phyloP scores from a whole-genome alignment of 2,113 vertebrate species.

The Antechinus flavipes region DNA sequence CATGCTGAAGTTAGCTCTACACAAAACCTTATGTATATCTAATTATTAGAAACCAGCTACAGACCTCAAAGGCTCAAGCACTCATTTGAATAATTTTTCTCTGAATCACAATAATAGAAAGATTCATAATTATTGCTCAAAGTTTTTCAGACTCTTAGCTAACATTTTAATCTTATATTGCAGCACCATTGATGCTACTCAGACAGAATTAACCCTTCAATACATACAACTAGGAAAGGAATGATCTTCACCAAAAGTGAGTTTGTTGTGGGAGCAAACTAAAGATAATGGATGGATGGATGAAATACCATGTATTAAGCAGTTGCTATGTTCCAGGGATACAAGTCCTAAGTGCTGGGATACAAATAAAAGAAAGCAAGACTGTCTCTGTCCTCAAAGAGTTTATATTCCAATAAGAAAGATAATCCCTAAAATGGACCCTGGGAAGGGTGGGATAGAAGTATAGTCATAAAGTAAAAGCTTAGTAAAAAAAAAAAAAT shows the following conservation, averaged over 20 bases:
- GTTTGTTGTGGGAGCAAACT: conserved; percentile 7
- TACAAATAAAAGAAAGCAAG: too few relatives aligned
- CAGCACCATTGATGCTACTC: conserved; percentile 50
- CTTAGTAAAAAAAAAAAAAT: background rate
- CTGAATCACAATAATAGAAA: conserved; percentile 65
- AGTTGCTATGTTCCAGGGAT: background rate
- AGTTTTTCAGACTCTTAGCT: conserved; percentile 67
- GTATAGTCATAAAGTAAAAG: background rate
- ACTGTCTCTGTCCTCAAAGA: background rate
- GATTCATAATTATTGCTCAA: conserved; percentile 68
- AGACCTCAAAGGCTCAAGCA: conserved; percentile 73
- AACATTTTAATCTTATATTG: conserved; percentile 47
- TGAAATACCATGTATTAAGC: background rate
- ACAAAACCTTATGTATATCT: conserved; percentile 63
- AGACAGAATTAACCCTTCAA: conserved; percentile 52
- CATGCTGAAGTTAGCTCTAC: conserved; percentile 70
- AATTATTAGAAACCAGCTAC: conserved; percentile 73
- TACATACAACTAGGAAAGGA: conserved; percentile 40
- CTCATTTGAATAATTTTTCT: conserved; percentile 58
- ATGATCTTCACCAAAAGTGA: conserved; percentile 31
- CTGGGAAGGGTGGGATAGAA: background rate
- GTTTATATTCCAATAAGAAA: background rate
- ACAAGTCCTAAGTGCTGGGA: too few relatives aligned
- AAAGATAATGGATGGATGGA: background rate
- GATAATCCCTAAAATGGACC: background rate